These are phyloP conservation scores for Spinus olivaceus DNA, from an alignment of 2,797 vertebrate species.

Conservation along the genomic window DNA sequence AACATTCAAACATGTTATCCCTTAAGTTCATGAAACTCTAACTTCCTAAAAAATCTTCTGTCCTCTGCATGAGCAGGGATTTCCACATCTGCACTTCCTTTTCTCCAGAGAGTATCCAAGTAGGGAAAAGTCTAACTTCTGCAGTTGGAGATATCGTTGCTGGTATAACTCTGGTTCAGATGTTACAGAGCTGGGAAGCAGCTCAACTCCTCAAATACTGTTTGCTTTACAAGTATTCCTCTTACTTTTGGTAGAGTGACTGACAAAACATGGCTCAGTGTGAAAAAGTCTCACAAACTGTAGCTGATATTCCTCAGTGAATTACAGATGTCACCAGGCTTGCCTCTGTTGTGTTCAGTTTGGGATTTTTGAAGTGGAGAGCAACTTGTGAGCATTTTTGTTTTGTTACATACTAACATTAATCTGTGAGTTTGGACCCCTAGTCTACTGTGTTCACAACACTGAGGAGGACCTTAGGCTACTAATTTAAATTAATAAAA, in stretches of 20 bases:
- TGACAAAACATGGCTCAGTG: background rate
- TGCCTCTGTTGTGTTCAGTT: background rate
- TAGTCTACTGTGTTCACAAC: background rate
- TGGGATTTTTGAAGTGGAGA: background rate
- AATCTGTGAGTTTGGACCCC: background rate
- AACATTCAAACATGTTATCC: background rate
- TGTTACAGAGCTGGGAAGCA: background rate
- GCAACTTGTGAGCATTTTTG: background rate
- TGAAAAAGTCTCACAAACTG: background rate
- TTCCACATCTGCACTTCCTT: background rate
- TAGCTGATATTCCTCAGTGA: background rate
- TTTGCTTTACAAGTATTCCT: background rate
- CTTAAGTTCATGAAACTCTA: background rate
- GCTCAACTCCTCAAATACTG: background rate
- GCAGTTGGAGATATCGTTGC: background rate
- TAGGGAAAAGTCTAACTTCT: background rate
- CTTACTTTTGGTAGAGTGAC: background rate
- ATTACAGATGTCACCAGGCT: background rate
- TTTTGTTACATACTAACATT: background rate
- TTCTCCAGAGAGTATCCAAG: background rate
- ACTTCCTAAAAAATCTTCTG: background rate
- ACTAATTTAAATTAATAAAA: background rate
- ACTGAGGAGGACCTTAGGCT: background rate
- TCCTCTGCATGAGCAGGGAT: background rate
- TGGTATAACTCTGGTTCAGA: background rate